Conservation (phyloP, 2,113 vertebrate species). For the Herpetotheres cachinnans region DNA sequence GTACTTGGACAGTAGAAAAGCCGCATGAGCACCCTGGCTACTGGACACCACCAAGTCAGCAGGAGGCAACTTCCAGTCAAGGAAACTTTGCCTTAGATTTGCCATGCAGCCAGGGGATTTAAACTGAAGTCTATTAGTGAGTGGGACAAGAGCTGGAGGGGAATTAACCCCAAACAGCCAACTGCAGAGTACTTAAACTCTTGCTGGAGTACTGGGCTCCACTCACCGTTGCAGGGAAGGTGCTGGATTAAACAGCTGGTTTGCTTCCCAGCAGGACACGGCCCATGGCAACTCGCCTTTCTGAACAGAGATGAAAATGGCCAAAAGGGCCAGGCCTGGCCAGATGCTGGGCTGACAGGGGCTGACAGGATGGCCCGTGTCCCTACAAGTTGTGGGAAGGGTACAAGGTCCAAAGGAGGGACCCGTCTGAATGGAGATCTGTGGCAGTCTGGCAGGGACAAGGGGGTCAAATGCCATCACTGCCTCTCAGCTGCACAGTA, state of each 20-base stretch:
- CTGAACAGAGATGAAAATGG: not conserved
- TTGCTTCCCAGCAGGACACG: not conserved
- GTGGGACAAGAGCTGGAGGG: not conserved
- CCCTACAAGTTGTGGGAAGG: not conserved
- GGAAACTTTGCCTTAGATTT: not conserved
- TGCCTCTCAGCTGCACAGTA: not conserved
- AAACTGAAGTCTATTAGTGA: not conserved
- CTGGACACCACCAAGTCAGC: not conserved
- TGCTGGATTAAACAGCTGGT: not conserved
- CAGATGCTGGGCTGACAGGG: not conserved
- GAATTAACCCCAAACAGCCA: not conserved
- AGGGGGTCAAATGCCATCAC: not conserved
- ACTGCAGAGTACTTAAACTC: not conserved
- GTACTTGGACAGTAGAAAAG: not conserved
- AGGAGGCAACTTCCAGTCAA: not conserved
- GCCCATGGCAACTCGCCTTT: not conserved
- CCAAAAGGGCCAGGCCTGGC: not conserved
- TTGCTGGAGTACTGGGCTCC: not conserved
- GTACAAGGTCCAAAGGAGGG: not conserved
- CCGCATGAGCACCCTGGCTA: not conserved
- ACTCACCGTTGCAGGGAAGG: not conserved
- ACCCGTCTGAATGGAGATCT: not conserved
- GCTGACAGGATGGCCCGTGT: not conserved
- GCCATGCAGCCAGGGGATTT: not conserved
- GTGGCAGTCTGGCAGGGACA: not conserved